Evolutionary conservation across 2,888 invertebrate genomes (phyloP), one percentile per base, ranked within the genome.

Genomic region (Andrena camellia): DNA sequence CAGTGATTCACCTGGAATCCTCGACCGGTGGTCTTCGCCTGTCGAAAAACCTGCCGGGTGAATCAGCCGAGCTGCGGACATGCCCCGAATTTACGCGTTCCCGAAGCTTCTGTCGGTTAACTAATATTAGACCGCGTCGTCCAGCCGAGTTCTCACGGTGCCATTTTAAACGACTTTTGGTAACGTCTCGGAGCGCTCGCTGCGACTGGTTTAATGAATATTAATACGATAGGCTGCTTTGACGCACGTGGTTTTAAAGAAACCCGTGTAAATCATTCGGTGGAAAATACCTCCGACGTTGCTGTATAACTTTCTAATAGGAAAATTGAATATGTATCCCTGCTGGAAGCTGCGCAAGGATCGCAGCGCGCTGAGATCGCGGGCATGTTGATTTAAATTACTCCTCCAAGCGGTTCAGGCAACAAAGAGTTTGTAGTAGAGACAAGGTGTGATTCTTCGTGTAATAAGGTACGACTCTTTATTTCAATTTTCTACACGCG

Each of bases 1-100:
- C 85, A 76, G 80, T 88, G 88, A 88, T 86, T 88, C 88, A 88
- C 80, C 77, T 66, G 85, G 80, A 82, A 85, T 88, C 78, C 76
- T 86, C 81, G 80, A 78, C 77, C 66, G 86, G 83, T 86, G 88
- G 88, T 88, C 88, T 74, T 73, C 68, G 70, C 54, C 35, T 66
- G 83, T 80, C 83, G 62, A 70, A 62, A 75, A 74, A 80, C 54
- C 71, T 29, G 69, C 67, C 62, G 31, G 77, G 78, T 88, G 87
- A 87, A 86, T 87, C 87, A 88, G 82, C 86, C 42, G 26, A 59
- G 72, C 54, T 26, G 74, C 63, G 29, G 71, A 54, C 70, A 73
- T 35, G 23, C 29, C 42, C 59, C 54, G 62, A 76, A 86, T 88
- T 87, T 78, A 78, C 70, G 68, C 52, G 52, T 68, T 86, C 78